Percentiles rank a stretch among this genome's conserved stretches.
Conservation (phyloP, 2,113 vertebrate genomes). For the Nesoenas mayeri region DNA sequence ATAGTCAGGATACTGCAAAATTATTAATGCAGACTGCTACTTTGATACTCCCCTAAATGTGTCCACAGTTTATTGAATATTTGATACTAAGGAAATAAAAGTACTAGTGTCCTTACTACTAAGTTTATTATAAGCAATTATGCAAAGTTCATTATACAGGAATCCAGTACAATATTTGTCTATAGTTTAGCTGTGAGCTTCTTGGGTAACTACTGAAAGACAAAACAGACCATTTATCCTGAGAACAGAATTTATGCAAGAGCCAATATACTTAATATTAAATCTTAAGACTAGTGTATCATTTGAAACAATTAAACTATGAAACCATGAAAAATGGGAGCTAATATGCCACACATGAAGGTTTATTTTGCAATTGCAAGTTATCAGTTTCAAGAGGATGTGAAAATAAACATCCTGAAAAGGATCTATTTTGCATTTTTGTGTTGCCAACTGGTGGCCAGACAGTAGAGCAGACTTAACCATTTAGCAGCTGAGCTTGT, state of each 20-base stretch:
- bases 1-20: not conserved
- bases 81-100: slow-evolving; percentile 19
- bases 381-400: slow-evolving; percentile 60
- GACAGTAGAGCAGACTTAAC: slow-evolving; percentile 67
- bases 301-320: slow-evolving; percentile 55
- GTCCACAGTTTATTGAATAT: not conserved
- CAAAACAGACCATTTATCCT: slow-evolving; percentile 31
- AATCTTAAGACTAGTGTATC: slow-evolving; percentile 54
- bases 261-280: slow-evolving; percentile 55
- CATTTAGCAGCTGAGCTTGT: slow-evolving; percentile 38
- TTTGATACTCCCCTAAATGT: not conserved
- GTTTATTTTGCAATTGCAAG: slow-evolving; percentile 62
- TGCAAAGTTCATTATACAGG: slow-evolving; percentile 8
- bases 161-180: slow-evolving; percentile 24
- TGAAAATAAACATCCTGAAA: slow-evolving; percentile 74
- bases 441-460: slow-evolving; percentile 70
- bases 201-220: slow-evolving; percentile 17
- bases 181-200: slow-evolving; percentile 8
- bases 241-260: slow-evolving; percentile 41
- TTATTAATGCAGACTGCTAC: not conserved
- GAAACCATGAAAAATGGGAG: slow-evolving; percentile 61
- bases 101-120: not conserved
- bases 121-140: slow-evolving; percentile 28
- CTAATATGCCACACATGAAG: slow-evolving; percentile 41
- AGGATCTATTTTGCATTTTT: slow-evolving; percentile 70